A percentile compares a stretch with the other conserved stretches of the same genome.
Evolutionary conservation across 2,888 invertebrate genomes (phyloP).

Genomic region (Hipparchia semele): DNA sequence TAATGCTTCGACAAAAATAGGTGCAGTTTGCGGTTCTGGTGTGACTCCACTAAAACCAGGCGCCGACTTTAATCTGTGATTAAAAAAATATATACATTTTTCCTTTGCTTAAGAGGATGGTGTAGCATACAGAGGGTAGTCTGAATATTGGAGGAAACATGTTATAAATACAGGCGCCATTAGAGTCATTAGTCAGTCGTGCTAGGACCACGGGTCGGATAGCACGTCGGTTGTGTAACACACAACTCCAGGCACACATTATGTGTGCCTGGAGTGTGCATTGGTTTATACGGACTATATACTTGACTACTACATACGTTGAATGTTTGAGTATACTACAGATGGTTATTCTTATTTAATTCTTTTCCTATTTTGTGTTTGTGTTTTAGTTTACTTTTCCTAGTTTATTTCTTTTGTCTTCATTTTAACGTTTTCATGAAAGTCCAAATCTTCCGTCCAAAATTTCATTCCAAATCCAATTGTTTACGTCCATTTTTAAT

Average conservation of each 20-base stretch:
- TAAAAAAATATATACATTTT: background rate
- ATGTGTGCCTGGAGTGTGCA: too few species aligned
- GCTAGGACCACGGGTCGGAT: too few species aligned
- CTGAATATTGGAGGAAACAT: too few species aligned
- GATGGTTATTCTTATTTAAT: background rate
- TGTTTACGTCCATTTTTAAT: background rate
- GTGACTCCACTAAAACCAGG: slow-evolving; percentile 54
- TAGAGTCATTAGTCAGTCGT: too few species aligned
- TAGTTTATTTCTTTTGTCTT: background rate
- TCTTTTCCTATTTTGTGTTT: background rate
- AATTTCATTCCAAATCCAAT: background rate
- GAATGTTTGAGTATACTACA: too few species aligned
- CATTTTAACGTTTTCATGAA: background rate
- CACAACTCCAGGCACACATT: too few species aligned
- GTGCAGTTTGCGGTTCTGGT: slow-evolving; percentile 51
- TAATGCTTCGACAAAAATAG: slow-evolving; percentile 48
- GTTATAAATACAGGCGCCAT: too few species aligned
- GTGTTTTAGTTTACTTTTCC: background rate
- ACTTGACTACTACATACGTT: too few species aligned
- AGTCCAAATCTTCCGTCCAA: background rate
- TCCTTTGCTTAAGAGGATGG: background rate
- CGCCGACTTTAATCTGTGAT: slow-evolving; percentile 59
- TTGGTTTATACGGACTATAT: too few species aligned
- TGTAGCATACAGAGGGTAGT: too few species aligned
- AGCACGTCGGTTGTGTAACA: too few species aligned